Evolutionary conservation across 2,888 invertebrate genomes (phyloP).

Genomic region (Anticlea derivata): DNA sequence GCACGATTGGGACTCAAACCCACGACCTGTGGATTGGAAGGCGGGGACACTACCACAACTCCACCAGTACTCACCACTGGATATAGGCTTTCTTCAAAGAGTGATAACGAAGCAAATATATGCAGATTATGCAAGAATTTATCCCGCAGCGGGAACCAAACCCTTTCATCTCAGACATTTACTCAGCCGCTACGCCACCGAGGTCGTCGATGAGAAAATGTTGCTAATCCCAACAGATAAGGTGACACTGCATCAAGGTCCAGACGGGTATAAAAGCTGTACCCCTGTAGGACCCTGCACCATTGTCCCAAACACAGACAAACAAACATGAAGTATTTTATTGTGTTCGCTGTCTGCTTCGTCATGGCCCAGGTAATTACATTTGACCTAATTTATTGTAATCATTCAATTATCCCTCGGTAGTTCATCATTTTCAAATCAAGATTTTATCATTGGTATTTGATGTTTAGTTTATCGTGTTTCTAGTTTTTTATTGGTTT

Average conservation of each 20-base stretch:
- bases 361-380: slow-evolving; percentile 67
- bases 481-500: background rate
- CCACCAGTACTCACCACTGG: too few species aligned
- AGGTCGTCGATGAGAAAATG: slow-evolving; percentile 53
- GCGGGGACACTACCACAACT: too few species aligned
- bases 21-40: too few species aligned
- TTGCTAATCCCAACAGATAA: slow-evolving; percentile 45
- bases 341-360: slow-evolving; percentile 69
- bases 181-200: too few species aligned
- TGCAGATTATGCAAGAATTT: too few species aligned
- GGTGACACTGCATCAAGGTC: slow-evolving; percentile 12
- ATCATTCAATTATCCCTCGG: background rate
- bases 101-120: too few species aligned
- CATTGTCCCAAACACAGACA: slow-evolving; percentile 28
- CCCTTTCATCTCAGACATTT: too few species aligned
- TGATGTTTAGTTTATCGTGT: background rate
- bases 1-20: too few species aligned
- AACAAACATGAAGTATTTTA: slow-evolving; percentile 69
- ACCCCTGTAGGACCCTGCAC: slow-evolving; percentile 9
- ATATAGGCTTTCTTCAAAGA: too few species aligned
- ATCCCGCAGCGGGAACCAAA: too few species aligned
- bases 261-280: slow-evolving; percentile 31
- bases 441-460: too few species aligned
- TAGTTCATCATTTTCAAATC: too few species aligned
- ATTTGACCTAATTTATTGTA: slow-evolving; percentile 13